phyloP scores from a whole-genome alignment of 2,113 vertebrate genomes.

The Brachyhypopomus occidentalis region DNA sequence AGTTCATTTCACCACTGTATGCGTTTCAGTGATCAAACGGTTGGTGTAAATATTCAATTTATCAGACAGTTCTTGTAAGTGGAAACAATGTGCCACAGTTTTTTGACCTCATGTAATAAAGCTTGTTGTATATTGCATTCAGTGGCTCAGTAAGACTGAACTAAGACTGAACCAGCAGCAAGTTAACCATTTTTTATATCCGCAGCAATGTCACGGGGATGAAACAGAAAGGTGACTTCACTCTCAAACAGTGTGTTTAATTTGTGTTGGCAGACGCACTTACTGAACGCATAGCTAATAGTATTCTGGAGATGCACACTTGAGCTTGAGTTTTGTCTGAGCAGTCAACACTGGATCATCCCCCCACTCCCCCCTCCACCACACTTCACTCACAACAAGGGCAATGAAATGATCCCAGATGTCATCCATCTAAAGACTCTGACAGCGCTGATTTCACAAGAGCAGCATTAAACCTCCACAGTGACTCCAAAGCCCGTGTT shows the following conservation, averaged over 20 bases:
- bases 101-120: not conserved
- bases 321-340: not conserved
- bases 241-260: not conserved
- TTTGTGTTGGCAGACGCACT: not conserved
- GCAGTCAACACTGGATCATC: not conserved
- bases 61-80: not conserved
- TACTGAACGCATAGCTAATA: not conserved
- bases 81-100: not conserved
- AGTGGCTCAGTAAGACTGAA: too few relatives aligned
- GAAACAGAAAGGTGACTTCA: not conserved
- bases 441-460: slow-evolving; percentile 27
- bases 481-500: slow-evolving; percentile 34
- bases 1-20: not conserved
- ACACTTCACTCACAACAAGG: slow-evolving; percentile 21
- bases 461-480: slow-evolving; percentile 28
- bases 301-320: not conserved
- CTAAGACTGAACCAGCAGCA: too few relatives aligned
- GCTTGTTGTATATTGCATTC: not conserved
- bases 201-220: not conserved
- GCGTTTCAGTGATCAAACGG: not conserved
- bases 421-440: slow-evolving; percentile 8
- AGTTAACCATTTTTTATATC: not conserved
- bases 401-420: slow-evolving; percentile 38
- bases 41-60: not conserved
- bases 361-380: not conserved